A percentile compares a stretch with the other conserved stretches of the same genome.
Conservation (phyloP, 1,140 invertebrate species). For the Coboldia fuscipes region DNA sequence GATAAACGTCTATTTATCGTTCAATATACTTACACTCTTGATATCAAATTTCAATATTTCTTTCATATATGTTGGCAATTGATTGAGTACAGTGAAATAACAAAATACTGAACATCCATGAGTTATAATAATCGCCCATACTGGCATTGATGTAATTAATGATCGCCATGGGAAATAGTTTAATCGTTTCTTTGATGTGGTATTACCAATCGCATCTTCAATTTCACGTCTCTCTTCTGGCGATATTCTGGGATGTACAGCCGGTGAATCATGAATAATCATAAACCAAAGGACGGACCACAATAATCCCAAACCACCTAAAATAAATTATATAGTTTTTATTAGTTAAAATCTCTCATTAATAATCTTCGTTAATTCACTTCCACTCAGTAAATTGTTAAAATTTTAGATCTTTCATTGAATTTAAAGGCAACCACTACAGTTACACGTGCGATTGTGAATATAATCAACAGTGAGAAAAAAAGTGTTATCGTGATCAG, state of each 20-base stretch:
- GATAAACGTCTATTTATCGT: too few species aligned
- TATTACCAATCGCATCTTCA: constrained; percentile 41
- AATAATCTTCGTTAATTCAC: too few species aligned
- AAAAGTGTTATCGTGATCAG: too few species aligned
- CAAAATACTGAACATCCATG: constrained; percentile 85
- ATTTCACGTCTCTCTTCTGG: constrained; percentile 63
- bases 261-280: constrained; percentile 66
- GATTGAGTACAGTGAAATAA: constrained; percentile 84
- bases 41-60: constrained; percentile 73
- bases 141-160: constrained; percentile 58
- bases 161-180: constrained; percentile 54
- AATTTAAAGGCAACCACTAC: too few species aligned
- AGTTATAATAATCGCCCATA: constrained; percentile 81
- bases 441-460: too few species aligned
- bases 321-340: background rate
- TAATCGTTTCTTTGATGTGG: constrained; percentile 29
- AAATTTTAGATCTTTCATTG: too few species aligned
- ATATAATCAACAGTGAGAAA: too few species aligned
- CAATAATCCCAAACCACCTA: constrained; percentile 39
- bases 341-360: too few species aligned
- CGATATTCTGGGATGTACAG: constrained; percentile 66
- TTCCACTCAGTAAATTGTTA: too few species aligned
- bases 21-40: constrained; percentile 39
- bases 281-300: constrained; percentile 75
- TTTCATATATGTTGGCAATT: constrained; percentile 86